Base-by-base conservation (phyloP, 2,797 vertebrate genomes). In the Phrynocephalus forsythii region DNA sequence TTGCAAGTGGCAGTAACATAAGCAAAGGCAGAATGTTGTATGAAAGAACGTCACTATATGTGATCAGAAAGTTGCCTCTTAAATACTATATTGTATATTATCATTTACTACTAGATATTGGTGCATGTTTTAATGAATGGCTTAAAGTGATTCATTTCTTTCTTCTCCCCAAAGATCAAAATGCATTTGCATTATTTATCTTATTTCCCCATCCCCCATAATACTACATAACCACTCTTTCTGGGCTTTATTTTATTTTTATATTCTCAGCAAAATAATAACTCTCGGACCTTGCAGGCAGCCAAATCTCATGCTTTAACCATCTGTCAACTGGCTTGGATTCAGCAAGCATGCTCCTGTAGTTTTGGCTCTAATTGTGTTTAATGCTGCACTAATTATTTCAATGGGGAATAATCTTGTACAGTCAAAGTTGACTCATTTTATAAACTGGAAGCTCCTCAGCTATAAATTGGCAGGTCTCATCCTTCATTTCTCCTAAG, bases 331-430 rank as follows among this genome's bases (percentile, higher is more conserved):
- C 96, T 97, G 96, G 96, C 97, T 96, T 94, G 94, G 95, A 96
- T 97, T 97, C 97, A 97, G 96, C 95, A 94, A 96, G 96, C 97
- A 95, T 96, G 97, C 95, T 97, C 96, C 94, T 77, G 90, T 96
- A 97, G 96, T 97, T 96, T 97, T 96, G 96, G 96, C 97, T 98
- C 97, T 98, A 98, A 99, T 98, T 97, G 98, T 98, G 97, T 98
- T 98, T 98, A 99, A 98, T 98, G 97, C 97, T 96, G 97, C 97
- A 98, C 98, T 99, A 98, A 98, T 98, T 98, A 98, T 98, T 98
- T 98, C 98, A 98, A 98, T 97, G 97, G 98, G 98, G 98, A 99
- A 98, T 98, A 98, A 98, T 98, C 98, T 98, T 97, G 97, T 97
- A 95, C 97, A 97, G 97, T 97, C 97, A 97, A 97, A 98, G 98